Conservation (phyloP, 2,113 vertebrate genomes). For the Pardalotus punctatus region DNA sequence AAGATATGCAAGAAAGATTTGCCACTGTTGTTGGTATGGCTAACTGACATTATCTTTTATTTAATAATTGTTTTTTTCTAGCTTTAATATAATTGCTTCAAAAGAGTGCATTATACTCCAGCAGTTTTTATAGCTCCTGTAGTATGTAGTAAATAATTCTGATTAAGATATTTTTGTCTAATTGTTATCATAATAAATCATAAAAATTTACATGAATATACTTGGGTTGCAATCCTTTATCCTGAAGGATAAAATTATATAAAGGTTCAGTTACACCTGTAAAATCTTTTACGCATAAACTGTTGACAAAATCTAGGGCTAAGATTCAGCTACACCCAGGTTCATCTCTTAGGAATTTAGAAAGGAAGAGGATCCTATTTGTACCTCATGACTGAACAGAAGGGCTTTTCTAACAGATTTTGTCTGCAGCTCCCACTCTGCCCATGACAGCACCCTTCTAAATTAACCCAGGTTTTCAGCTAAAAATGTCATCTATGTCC, state of each 20-base stretch:
- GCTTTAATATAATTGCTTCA: not conserved
- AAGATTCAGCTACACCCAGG: not conserved
- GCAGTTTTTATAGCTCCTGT: not conserved
- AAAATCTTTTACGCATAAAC: not conserved
- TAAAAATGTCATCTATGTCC: not conserved
- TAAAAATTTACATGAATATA: not conserved
- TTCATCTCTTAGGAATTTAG: not conserved
- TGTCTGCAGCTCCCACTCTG: not conserved
- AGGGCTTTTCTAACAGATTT: not conserved
- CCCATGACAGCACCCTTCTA: not conserved
- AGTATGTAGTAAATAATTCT: not conserved
- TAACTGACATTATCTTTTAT: not conserved
- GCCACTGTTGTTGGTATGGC: not conserved
- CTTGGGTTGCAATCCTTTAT: not conserved
- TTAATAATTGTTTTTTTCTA: not conserved
- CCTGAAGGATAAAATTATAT: not conserved
- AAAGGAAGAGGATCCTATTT: not conserved
- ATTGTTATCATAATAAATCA: not conserved
- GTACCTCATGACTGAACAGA: not conserved
- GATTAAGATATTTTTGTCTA: not conserved
- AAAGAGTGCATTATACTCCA: not conserved
- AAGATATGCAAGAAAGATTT: not conserved
- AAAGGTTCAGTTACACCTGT: not conserved
- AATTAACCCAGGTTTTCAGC: not conserved
- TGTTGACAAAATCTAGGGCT: not conserved